Percentiles rank a stretch among this genome's conserved stretches.
Conservation (phyloP, 2,797 vertebrate genomes). For the Echiichthys vipera region DNA sequence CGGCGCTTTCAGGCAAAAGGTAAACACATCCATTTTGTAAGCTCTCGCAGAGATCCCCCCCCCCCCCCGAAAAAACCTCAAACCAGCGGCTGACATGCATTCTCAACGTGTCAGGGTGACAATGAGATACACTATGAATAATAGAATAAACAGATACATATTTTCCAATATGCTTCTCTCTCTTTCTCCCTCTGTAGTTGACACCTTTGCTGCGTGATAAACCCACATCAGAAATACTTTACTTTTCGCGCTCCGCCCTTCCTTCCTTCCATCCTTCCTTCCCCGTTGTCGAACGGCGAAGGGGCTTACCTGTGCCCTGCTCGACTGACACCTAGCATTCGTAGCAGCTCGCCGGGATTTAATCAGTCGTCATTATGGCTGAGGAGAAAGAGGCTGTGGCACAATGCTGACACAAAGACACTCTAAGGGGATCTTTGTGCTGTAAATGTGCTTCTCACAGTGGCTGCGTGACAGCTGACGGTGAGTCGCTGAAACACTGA, state of each 20-base stretch:
- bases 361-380: slow-evolving; percentile 83
- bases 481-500: slow-evolving; percentile 76
- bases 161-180: slow-evolving; percentile 56
- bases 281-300: neutral
- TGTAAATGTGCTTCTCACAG: slow-evolving; percentile 76
- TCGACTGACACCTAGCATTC: slow-evolving; percentile 82
- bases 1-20: slow-evolving; percentile 65
- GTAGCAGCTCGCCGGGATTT: slow-evolving; percentile 70
- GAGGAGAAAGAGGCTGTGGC: slow-evolving; percentile 62
- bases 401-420: slow-evolving; percentile 82
- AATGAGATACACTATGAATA: slow-evolving; percentile 84
- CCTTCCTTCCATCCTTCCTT: slow-evolving; percentile 4
- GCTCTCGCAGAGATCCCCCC: slow-evolving; percentile 63
- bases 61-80: slow-evolving; percentile 48
- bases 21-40: slow-evolving; percentile 84
- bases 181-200: slow-evolving; percentile 45
- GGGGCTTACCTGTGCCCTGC: slow-evolving; percentile 76
- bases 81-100: slow-evolving; percentile 77
- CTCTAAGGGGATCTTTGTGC: slow-evolving; percentile 79
- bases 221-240: slow-evolving; percentile 67
- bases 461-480: slow-evolving; percentile 80
- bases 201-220: slow-evolving; percentile 70
- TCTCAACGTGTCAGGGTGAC: slow-evolving; percentile 79
- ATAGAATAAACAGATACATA: slow-evolving; percentile 86
- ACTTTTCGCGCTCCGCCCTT: slow-evolving; percentile 60